phyloP scores from a whole-genome alignment of 2,888 invertebrate species.

The Tetrapedia diversipes region DNA sequence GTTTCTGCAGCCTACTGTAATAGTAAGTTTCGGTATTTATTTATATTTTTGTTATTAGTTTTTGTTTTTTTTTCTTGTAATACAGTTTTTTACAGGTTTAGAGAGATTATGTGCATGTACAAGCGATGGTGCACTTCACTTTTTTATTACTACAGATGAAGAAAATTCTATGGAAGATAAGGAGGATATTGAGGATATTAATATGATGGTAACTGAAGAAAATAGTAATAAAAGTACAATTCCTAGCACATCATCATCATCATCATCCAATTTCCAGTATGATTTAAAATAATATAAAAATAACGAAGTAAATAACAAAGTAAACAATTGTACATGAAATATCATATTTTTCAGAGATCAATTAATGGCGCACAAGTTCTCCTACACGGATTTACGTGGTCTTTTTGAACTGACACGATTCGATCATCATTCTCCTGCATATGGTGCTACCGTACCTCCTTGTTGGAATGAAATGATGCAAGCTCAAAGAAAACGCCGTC shows the following conservation, averaged over 20 bases:
- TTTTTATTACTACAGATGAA: constrained; percentile 91
- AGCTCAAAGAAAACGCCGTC: constrained; percentile 93
- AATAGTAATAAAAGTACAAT: constrained; percentile 67
- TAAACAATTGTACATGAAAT: neutral
- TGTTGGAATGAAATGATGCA: constrained; percentile 97
- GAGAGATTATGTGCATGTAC: constrained; percentile 94
- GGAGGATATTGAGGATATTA: constrained; percentile 87
- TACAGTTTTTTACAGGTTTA: constrained; percentile 84
- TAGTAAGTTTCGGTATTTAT: constrained; percentile 84
- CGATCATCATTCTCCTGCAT: constrained; percentile 88
- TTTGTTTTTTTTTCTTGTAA: neutral
- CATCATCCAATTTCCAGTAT: constrained; percentile 76
- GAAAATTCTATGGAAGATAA: constrained; percentile 89
- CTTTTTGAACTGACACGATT: constrained; percentile 91
- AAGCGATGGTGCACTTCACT: constrained; percentile 91
- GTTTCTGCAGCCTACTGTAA: constrained; percentile 94
- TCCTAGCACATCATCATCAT: constrained; percentile 80
- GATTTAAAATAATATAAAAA: constrained; percentile 37
- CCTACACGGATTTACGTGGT: constrained; percentile 86
- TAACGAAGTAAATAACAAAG: neutral
- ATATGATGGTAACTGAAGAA: constrained; percentile 75
- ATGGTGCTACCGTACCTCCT: constrained; percentile 94
- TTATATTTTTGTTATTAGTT: neutral
- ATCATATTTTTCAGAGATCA: constrained; percentile 71
- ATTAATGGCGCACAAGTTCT: constrained; percentile 85